Base-by-base conservation (phyloP, 2,113 vertebrate genomes). In the Melanerpes formicivorus region DNA sequence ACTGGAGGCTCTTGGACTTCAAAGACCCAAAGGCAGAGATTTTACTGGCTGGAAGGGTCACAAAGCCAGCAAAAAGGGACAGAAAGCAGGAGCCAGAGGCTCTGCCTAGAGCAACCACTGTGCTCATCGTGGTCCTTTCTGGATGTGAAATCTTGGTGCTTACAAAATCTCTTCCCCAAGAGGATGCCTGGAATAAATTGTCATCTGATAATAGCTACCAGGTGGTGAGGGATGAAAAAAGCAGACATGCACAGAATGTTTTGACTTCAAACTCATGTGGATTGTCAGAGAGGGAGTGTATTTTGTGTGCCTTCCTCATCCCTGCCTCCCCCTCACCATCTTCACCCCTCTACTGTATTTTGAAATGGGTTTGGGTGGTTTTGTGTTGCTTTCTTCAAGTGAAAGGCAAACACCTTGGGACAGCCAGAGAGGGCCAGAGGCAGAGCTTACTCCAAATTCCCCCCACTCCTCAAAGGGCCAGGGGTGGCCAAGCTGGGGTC, bases 181-280 rank as follows among this genome's bases (percentile, higher is more conserved):
- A 96, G 88, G 95, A 95, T 2, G 92, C 87, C 81, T 89, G 89
- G 92, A 96, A 95, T 95, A 94, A 95, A 96, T 90, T 96, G 95
- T 94, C 96, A 94, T 93, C 93, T 89, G 96, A 94, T 96, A 96
- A 96, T 94, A 95, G 92, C 92, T 96, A 84, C 93, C 96, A 96
- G 95, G 95, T 96, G 95, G 96, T 3, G 87, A 93, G 84, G 87
- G 69, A 93, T 88, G 79, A n/a, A 80, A 80, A 93, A 94, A 96
- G 30, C 93, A 95, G 95, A 95, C 93, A 95, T 54, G 95, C 95
- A 95, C 84, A 93, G 95, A 96, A 94, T 96, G 93, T 96, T 96
- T 95, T 96, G 96, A 96, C 94, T 96, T 96, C 92, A 92, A 96
- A 96, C 95, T 96, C 95, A 96, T 95, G 94, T 89, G 90, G 94